Percentiles rank a stretch among this genome's conserved stretches.
These are phyloP conservation scores for Cisticola juncidis DNA, from an alignment of 2,113 vertebrate species.

Conservation along the genomic window DNA sequence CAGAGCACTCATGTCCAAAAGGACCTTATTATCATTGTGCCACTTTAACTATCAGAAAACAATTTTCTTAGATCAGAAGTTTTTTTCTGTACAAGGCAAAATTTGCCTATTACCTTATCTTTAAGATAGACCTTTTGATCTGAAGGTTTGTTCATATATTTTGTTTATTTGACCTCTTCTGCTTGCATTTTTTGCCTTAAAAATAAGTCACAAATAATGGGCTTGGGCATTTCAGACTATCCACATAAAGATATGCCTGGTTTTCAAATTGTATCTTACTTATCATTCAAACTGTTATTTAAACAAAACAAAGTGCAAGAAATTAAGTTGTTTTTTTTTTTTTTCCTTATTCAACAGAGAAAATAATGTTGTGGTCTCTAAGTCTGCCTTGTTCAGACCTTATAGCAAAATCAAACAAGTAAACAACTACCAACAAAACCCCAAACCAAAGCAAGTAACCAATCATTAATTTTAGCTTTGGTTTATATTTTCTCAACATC, in stretches of 20 bases:
- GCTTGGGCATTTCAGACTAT: neutral
- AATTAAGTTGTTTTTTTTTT: neutral
- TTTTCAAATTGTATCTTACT: neutral
- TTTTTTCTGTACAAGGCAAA: neutral
- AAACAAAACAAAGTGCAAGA: neutral
- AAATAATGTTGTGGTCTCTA: neutral
- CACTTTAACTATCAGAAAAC: neutral
- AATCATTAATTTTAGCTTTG: neutral
- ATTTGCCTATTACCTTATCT: neutral
- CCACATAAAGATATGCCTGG: neutral
- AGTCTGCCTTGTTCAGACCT: neutral
- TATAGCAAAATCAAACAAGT: neutral
- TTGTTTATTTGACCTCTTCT: neutral
- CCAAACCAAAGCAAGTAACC: neutral
- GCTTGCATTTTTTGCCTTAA: neutral
- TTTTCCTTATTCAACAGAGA: neutral
- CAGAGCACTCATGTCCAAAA: neutral
- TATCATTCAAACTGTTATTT: no score
- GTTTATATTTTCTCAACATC: neutral
- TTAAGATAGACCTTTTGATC: neutral
- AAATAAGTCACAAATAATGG: neutral
- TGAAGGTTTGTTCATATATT: neutral
- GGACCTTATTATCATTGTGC: slow-evolving; percentile 7
- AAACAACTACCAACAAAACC: neutral
- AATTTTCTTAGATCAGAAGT: neutral